Conservation (phyloP, 2,113 vertebrate genomes). For the Malurus alboscapulatus region DNA sequence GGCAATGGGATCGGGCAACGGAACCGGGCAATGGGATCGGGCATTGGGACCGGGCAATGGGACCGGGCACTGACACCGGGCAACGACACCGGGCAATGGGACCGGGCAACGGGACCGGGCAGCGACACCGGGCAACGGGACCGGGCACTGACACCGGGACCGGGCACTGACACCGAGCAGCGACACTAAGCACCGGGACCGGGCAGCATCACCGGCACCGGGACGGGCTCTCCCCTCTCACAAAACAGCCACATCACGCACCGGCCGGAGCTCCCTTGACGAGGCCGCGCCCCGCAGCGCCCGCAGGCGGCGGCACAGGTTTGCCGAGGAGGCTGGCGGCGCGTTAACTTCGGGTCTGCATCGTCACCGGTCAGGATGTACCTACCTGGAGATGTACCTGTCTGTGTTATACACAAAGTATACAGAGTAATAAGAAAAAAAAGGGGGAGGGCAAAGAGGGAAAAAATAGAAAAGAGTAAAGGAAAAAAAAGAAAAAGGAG, state of each 20-base stretch:
- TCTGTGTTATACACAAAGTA: rapidly evolving
- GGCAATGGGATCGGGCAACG: no score
- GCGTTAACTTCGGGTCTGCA: background rate
- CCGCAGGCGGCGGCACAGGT: background rate
- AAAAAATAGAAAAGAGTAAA: no score
- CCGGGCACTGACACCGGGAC: no score
- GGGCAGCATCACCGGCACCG: background rate
- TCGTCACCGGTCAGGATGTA: rapidly evolving
- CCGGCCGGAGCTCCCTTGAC: background rate
- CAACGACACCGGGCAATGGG: background rate
- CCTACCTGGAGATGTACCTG: rapidly evolving
- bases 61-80: background rate
- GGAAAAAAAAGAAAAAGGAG: rapidly evolving
- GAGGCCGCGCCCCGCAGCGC: background rate
- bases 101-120: background rate
- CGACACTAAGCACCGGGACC: background rate
- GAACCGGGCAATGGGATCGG: background rate
- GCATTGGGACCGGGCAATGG: no score
- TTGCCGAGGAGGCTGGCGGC: rapidly evolving
- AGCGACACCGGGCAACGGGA: rapidly evolving
- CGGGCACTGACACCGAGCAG: background rate
- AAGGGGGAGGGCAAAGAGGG: rapidly evolving
- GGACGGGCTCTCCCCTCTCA: background rate
- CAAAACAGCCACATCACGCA: rapidly evolving
- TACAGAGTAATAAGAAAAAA: no score